These are phyloP conservation scores for Tinea semifulvella DNA, from an alignment of 2,888 invertebrate genomes.

Conservation along the genomic window DNA sequence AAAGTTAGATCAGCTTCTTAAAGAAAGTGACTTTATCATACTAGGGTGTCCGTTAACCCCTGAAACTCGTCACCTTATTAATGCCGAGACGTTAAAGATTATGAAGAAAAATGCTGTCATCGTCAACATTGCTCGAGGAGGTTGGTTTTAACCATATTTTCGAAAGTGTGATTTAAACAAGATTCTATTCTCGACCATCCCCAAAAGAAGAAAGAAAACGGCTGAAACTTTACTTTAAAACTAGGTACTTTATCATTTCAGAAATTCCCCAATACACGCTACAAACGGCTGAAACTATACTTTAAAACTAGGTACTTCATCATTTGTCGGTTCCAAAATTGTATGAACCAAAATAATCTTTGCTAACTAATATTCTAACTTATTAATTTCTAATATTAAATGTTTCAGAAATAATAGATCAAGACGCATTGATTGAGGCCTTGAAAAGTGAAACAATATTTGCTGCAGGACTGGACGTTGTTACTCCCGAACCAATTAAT, in stretches of 20 bases:
- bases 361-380: too few relatives aligned
- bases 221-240: too few relatives aligned
- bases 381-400: not conserved
- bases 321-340: too few relatives aligned
- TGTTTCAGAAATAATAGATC: slow-evolving; percentile 70
- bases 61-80: slow-evolving; percentile 76
- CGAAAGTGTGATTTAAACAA: too few relatives aligned
- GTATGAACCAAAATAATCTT: too few relatives aligned
- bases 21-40: slow-evolving; percentile 79
- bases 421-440: slow-evolving; percentile 79
- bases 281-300: too few relatives aligned
- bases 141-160: too few relatives aligned
- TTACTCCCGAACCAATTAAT: slow-evolving; percentile 87
- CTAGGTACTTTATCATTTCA: too few relatives aligned
- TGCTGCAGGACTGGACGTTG: slow-evolving; percentile 91
- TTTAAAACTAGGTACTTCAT: too few relatives aligned
- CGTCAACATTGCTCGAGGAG: slow-evolving; percentile 80
- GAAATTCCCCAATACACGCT: too few relatives aligned
- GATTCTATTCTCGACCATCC: too few relatives aligned
- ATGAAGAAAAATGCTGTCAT: slow-evolving; percentile 83
- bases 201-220: too few relatives aligned
- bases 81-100: slow-evolving; percentile 69
- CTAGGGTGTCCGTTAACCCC: slow-evolving; percentile 73
- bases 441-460: slow-evolving; percentile 77
- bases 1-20: slow-evolving; percentile 71